Base-by-base conservation (phyloP, 2,888 invertebrate species). In the Aporophyla lueneburgensis region DNA sequence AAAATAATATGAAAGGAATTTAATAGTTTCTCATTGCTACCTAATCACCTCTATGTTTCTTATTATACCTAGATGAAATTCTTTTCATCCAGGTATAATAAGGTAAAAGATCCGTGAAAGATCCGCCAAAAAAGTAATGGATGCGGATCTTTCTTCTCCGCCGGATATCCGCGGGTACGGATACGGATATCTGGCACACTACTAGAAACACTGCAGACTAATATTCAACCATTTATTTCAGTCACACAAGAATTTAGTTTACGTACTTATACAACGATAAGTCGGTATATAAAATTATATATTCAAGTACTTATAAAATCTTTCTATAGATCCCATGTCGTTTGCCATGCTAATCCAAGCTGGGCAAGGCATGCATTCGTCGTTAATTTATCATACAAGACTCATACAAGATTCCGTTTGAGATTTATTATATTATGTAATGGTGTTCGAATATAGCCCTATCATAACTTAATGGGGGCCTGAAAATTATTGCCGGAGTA, bases 391-490 rank as follows among this genome's bases (percentile, higher is more conserved):
- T 75, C 80, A 80, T 66, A 72, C 75, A 72, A 82, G 84, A 68
- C 27, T 46, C 73, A 73, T 83, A 78, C 81, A 83, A 83, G 78
- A 78, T 62, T 56, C 84, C 51, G 61, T 66, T 62, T 75, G 71
- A 82, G 84, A 82, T 82, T 82, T 84, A 82, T 82, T 70, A 80
- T 82, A 80, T 84, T 75, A 80, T 75, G 84, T 82, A 70, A 75
- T 80, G 68, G 54, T 72, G 71, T 74, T 65, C 58, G 33, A 62
- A 46, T 54, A 43, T 49, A 24, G 63, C 21, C 69, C 49, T 78
- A 74, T 66, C 75, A 70, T 82, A 69, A 82, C 72, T 84, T 84
- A 84, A 75, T 80, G 61, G 61, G 33, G 80, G 51, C 16, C 40
- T 54, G 69, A 19, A 84, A 80, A 71, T 82, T 69, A 82, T 75